phyloP scores from a whole-genome alignment of 2,797 vertebrate genomes.

The Diplodus puntazzo region DNA sequence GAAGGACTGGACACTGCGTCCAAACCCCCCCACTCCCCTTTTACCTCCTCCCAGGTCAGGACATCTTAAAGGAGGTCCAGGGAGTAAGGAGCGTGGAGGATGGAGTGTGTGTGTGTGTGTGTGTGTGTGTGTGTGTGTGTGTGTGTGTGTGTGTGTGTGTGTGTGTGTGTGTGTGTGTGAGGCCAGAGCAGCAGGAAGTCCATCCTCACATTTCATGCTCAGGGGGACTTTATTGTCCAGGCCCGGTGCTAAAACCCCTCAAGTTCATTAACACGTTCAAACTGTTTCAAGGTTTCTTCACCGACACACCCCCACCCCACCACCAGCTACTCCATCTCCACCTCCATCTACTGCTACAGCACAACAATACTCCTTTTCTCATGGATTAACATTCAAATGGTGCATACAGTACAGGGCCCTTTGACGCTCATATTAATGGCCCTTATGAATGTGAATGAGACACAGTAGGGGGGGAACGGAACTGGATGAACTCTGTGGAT shows the following conservation, averaged over 20 bases:
- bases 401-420: conserved; percentile 47
- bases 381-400: conserved; percentile 60
- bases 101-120: background rate
- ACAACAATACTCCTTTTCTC: conserved; percentile 56
- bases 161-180: conserved; percentile 11
- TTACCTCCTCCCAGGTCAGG: conserved; percentile 47
- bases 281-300: conserved; percentile 39
- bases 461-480: conserved; percentile 54
- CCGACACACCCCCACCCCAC: background rate
- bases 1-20: conserved; percentile 70
- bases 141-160: background rate
- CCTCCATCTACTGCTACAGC: conserved; percentile 16
- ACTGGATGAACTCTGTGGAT: conserved; percentile 37
- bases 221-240: conserved; percentile 67
- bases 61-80: conserved; percentile 59
- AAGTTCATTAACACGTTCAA: conserved; percentile 71
- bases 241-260: conserved; percentile 49
- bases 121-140: conserved; percentile 13
- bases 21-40: background rate
- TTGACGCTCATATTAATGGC: conserved; percentile 58
- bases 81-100: conserved; percentile 31
- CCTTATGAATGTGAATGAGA: conserved; percentile 60
- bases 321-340: background rate
- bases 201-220: conserved; percentile 69
- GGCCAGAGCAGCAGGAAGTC: conserved; percentile 52